Evolutionary conservation across 2,797 vertebrate species (phyloP), one percentile per base, ranked within the genome.

Genomic region (Dipus sagitta): DNA sequence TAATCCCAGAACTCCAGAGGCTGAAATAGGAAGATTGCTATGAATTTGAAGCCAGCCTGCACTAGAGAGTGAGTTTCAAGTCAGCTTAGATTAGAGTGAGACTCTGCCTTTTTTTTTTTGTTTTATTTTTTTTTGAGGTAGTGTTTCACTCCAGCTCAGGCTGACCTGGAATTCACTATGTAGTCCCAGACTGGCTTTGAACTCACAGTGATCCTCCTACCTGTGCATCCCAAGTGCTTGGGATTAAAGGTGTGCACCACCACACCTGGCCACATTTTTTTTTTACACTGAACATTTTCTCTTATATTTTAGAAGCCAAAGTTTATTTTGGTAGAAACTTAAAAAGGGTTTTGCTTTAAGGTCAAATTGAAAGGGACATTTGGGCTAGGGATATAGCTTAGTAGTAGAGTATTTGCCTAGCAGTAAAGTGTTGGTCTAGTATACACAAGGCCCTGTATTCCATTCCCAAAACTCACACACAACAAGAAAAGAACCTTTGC

Each of bases 311-410:
- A 32, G 90, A 58, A 54, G 28, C 85, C n/a, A 93, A 81, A 58
- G 81, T 95, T 58, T 94, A 92, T 87, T 88, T 94, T 1, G 62
- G 93, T 92, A 90, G 42, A 82, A 95, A 94, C 26, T 81, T 34
- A 94, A 93, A 93, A 71, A 30, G 71, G 67, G 17, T 62, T 92
- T 90, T 90, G 42, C 20, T 92, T 77, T 95, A 91, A 90, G 86
- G 68, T 90, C 83, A 96, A 60, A 81, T 88, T 96, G 77, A 32
- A 88, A 78, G 79, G 32, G 75, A 68, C 26, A 70, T 78, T 78
- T 86, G 12, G 58, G 18, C 70, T 75, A 34, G 58, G 54, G 70
- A 74, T 42, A 74, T 75, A 75, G 58, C 34, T 74, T 17, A 86
- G 26, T 17, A 86, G 18, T 58, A 15, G 13, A 58, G 17, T 58